Evolutionary conservation across 2,797 vertebrate species (phyloP).

Genomic region (Hypotaenidia philippensis): DNA sequence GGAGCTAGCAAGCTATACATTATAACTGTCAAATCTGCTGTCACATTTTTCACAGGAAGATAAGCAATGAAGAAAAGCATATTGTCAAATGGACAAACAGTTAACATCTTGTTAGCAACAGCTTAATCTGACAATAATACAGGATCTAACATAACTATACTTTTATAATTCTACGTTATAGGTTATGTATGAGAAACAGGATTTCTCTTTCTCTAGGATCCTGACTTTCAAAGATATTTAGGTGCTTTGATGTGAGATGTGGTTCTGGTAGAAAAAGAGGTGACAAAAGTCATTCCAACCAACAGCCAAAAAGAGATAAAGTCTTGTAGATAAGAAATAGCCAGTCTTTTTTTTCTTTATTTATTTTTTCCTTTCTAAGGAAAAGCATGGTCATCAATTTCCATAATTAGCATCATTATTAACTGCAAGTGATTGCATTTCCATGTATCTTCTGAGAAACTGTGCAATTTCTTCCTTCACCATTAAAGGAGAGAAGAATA

Average conservation of each 20-base stretch:
- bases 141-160: not conserved
- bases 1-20: not conserved
- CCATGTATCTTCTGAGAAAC: not conserved
- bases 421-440: not conserved
- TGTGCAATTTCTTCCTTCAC: not conserved
- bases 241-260: not conserved
- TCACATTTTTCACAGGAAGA: not conserved
- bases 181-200: not conserved
- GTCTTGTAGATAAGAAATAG: not conserved
- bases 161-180: not conserved
- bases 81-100: not conserved
- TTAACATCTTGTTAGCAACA: conserved; percentile 9
- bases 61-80: conserved; percentile 17
- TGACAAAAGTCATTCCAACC: not conserved
- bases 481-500: not conserved
- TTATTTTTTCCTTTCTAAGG: not conserved
- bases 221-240: not conserved
- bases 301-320: not conserved
- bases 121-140: not conserved
- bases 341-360: not conserved
- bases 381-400: not conserved
- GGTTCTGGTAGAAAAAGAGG: not conserved
- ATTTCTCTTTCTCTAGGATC: not conserved
- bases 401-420: not conserved
- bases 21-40: not conserved